These are phyloP conservation scores for Alviniconcha marisindica DNA, from an alignment of 1,140 invertebrate species.

Conservation along the genomic window DNA sequence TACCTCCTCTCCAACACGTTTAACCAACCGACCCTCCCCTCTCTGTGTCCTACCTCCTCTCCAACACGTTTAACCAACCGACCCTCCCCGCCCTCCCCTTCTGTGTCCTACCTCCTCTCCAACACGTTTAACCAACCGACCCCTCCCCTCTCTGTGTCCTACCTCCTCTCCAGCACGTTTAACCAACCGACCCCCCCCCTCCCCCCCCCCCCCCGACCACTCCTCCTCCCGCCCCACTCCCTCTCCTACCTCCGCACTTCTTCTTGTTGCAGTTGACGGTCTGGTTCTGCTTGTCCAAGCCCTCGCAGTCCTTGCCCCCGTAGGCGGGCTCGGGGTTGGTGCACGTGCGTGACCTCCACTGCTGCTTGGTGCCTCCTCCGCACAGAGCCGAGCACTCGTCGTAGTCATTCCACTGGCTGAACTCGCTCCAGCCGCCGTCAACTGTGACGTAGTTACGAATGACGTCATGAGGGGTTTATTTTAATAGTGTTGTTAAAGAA, in stretches of 20 bases:
- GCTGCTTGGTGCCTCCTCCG: constrained; percentile 44
- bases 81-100: too few relatives aligned
- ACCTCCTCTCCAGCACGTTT: too few relatives aligned
- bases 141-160: too few relatives aligned
- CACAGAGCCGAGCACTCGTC: constrained; percentile 45
- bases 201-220: too few relatives aligned
- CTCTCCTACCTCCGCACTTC: constrained; percentile 50
- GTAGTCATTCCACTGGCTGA: constrained; percentile 43
- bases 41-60: too few relatives aligned
- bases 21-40: too few relatives aligned
- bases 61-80: too few relatives aligned
- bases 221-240: too few relatives aligned
- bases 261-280: constrained; percentile 40
- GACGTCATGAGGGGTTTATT: background rate
- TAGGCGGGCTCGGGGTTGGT: constrained; percentile 46
- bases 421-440: constrained; percentile 50
- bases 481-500: background rate
- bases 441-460: constrained; percentile 31
- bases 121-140: too few relatives aligned
- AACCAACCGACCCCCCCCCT: too few relatives aligned
- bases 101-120: too few relatives aligned
- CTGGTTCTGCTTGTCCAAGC: constrained; percentile 27
- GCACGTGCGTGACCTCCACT: constrained; percentile 43
- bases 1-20: too few relatives aligned
- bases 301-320: constrained; percentile 40